phyloP scores from a whole-genome alignment of 2,113 vertebrate species.

The Podarcis raffonei region DNA sequence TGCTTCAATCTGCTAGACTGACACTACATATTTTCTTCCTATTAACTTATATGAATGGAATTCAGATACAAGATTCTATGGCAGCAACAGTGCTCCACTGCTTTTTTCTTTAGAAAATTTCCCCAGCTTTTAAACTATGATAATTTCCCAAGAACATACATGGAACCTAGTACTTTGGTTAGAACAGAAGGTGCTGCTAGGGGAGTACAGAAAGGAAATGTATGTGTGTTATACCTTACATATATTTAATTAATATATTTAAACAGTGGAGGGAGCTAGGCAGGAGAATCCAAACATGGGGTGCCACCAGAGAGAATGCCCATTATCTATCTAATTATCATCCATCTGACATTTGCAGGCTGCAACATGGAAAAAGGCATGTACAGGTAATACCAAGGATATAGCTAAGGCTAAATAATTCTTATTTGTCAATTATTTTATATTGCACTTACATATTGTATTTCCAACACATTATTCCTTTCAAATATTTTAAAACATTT shows the following conservation, averaged over 20 bases:
- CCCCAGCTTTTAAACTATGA: neutral
- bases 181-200: neutral
- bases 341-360: neutral
- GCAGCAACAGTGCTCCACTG: neutral
- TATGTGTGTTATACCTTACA: neutral
- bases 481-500: neutral
- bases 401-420: neutral
- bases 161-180: neutral
- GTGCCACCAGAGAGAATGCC: neutral
- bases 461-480: neutral
- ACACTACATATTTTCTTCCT: neutral
- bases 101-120: neutral
- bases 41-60: neutral
- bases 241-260: too few relatives aligned
- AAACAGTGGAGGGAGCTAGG: neutral
- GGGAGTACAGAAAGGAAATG: neutral
- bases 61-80: neutral
- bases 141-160: neutral
- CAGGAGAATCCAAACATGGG: neutral
- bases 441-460: neutral
- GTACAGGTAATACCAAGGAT: neutral
- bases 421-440: neutral
- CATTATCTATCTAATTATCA: neutral
- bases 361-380: neutral
- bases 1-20: conserved; percentile 9